Base-by-base conservation (phyloP, 2,888 invertebrate species). In the Dynastes tityus region DNA sequence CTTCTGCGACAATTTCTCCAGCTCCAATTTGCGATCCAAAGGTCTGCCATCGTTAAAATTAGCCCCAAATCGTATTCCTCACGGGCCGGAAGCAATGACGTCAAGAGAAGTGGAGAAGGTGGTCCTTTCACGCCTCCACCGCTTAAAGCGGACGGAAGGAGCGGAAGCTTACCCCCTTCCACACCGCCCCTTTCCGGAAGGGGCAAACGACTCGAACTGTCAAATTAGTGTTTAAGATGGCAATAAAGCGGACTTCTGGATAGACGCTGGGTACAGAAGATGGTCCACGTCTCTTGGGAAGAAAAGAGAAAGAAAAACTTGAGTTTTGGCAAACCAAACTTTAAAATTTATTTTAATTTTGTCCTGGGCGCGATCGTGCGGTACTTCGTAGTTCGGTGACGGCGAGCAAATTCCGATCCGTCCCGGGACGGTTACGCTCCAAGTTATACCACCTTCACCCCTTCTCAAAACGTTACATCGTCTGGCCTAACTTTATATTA, bases 221-320 rank as follows among this genome's bases (percentile, higher is more conserved):
- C 65, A 65, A 65, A 65, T 65, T 65, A 65, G 40, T 40, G 65
- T 40, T 40, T 40, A 65, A 65, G 40, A 16, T 37, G 65, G 65
- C 40, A 65, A 65, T 65, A 40, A 65, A 65, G 40, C 65, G 65
- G 45, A 45, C 11, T 11, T 45, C 45, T 6, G 45, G 11, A 45
- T n/a, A 1, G 55, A 55, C 55, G 55, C n/a, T 13, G 16, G 22
- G n/a, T 13, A n/a, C n/a, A 55, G 13, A n/a, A 16, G 55, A 45
- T 11, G 45, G 6, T 11, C 9, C 45, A 11, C 8, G 45, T 9
- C 11, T 45, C 11, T n/a, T 3, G 55, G n/a, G 55, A 55, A n/a
- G n/a, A 6, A 55, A 55, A n/a, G n/a, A 6, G 55, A 55, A n/a
- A 16, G 11, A 9, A 4, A n/a, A n/a, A 22, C 55, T n/a, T n/a